phyloP scores from a whole-genome alignment of 2,113 vertebrate species.

The Cebus imitator region DNA sequence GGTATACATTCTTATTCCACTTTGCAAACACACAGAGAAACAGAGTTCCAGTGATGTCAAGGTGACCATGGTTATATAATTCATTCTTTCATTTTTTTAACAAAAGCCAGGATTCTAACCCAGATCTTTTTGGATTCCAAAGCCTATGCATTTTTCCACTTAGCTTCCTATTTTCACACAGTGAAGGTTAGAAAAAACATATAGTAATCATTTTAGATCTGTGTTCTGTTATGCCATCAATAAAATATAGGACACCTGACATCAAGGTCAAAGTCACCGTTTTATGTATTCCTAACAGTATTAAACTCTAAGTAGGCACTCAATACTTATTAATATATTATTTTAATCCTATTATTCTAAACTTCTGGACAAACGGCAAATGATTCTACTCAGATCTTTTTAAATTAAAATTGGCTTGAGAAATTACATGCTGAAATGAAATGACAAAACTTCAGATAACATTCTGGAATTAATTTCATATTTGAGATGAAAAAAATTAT shows the following conservation, averaged over 20 bases:
- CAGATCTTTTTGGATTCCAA: background rate
- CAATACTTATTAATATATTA: conserved; percentile 48
- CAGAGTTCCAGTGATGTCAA: background rate
- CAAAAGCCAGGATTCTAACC: conserved; percentile 25
- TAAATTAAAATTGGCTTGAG: conserved; percentile 55
- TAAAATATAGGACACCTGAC: conserved; percentile 14
- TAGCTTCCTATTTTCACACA: background rate
- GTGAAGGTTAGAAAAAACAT: background rate
- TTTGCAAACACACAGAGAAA: background rate
- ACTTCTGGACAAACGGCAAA: conserved; percentile 60
- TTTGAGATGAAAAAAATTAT: conserved; percentile 16
- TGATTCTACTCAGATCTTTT: conserved; percentile 62
- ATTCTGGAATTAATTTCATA: conserved; percentile 53
- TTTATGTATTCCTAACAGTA: background rate
- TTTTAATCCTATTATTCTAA: conserved; percentile 60
- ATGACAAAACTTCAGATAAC: conserved; percentile 59
- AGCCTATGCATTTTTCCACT: background rate
- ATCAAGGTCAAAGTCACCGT: conserved; percentile 40
- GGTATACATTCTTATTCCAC: background rate
- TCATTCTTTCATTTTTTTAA: background rate
- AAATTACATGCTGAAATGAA: conserved; percentile 63
- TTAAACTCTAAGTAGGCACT: conserved; percentile 13
- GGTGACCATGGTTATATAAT: background rate
- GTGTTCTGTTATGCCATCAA: conserved; percentile 26
- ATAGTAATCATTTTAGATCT: conserved; percentile 16